Conservation (phyloP, 2,797 vertebrate species). For the Galago senegalensis region DNA sequence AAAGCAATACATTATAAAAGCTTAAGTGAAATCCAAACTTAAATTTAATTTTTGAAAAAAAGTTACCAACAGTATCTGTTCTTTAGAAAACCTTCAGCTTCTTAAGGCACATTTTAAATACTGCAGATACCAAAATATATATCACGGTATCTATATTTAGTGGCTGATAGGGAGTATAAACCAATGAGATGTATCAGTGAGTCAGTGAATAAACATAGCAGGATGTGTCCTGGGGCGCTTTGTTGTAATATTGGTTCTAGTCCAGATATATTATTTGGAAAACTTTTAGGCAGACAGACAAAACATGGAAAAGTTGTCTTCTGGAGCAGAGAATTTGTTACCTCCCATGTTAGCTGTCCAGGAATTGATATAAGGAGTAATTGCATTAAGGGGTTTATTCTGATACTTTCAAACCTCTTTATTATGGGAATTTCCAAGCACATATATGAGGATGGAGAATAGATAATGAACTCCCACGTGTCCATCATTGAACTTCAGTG, state of each 20-base stretch:
- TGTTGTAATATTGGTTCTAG: background rate
- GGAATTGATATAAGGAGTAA: background rate
- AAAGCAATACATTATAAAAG: background rate
- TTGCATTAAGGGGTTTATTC: background rate
- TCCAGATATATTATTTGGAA: background rate
- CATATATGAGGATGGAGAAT: background rate
- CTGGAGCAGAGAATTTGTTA: background rate
- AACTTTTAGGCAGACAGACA: conserved; percentile 6
- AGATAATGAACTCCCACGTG: background rate
- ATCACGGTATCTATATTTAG: background rate
- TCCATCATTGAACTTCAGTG: background rate
- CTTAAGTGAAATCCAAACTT: background rate
- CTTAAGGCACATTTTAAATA: background rate
- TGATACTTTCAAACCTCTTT: background rate
- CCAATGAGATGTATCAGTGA: background rate
- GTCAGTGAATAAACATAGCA: background rate
- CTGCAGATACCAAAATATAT: background rate
- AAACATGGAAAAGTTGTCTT: background rate
- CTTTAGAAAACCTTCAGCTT: conserved; percentile 20
- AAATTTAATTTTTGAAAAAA: background rate
- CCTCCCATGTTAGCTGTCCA: background rate
- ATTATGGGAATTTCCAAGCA: background rate
- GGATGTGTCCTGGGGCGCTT: background rate
- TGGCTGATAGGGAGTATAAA: background rate
- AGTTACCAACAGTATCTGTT: background rate